phyloP scores from a whole-genome alignment of 2,888 invertebrate species.

The Galerucella pusilla region DNA sequence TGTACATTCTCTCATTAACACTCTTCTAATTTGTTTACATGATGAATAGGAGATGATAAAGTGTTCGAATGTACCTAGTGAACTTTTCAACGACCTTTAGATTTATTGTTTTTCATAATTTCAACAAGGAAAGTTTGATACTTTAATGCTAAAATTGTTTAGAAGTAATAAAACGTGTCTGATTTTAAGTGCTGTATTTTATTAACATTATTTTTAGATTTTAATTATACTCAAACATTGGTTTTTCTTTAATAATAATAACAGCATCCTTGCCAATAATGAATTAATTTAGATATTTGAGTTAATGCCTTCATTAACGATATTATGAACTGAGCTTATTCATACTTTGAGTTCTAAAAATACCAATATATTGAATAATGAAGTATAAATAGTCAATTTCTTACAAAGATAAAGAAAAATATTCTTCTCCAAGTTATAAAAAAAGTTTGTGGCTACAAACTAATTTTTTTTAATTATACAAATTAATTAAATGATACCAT shows the following conservation, averaged over 20 bases:
- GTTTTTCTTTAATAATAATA: not conserved
- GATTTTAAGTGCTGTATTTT: not conserved
- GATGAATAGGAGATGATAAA: not conserved
- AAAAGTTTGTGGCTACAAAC: too few relatives aligned
- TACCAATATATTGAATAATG: too few relatives aligned
- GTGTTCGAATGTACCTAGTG: not conserved
- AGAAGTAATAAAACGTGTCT: slow-evolving; percentile 1
- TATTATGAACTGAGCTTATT: not conserved
- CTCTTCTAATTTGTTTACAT: not conserved
- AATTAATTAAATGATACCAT: not conserved
- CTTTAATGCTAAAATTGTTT: not conserved
- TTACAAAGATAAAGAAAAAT: too few relatives aligned
- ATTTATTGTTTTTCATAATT: not conserved
- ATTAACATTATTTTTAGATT: not conserved
- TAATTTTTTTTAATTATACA: not conserved
- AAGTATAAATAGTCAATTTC: too few relatives aligned
- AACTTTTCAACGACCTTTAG: not conserved
- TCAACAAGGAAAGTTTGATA: not conserved
- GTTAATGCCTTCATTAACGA: not conserved
- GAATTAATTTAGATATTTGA: not conserved
- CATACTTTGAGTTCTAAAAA: too few relatives aligned
- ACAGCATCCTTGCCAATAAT: not conserved
- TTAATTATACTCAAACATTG: not conserved
- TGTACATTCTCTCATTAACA: not conserved
- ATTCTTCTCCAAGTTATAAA: too few relatives aligned